phyloP scores from a whole-genome alignment of 2,113 vertebrate species.

The Pteropus alecto region DNA sequence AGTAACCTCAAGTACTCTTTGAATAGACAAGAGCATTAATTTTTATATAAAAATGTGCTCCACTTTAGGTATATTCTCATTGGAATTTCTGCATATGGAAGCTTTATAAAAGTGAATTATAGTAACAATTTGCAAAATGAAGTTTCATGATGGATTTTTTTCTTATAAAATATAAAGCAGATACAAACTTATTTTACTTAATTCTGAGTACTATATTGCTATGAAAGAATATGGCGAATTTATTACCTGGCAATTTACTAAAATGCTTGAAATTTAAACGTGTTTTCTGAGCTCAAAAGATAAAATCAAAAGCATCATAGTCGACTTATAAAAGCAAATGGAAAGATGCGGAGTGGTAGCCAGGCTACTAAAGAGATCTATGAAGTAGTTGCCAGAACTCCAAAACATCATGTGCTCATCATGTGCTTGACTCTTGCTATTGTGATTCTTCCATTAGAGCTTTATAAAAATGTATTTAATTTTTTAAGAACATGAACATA shows the following conservation, averaged over 20 bases:
- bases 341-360: background rate
- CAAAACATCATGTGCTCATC: background rate
- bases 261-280: background rate
- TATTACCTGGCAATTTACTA: background rate
- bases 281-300: accelerated
- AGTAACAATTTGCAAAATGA: background rate
- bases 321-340: background rate
- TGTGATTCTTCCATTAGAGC: background rate
- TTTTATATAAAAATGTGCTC: background rate
- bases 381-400: background rate
- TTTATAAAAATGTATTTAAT: background rate
- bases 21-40: background rate
- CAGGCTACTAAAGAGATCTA: background rate
- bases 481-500: background rate
- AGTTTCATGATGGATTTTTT: background rate
- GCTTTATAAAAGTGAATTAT: background rate
- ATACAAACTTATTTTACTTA: background rate
- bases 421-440: background rate
- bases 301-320: background rate
- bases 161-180: background rate
- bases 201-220: background rate
- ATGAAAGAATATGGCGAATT: background rate
- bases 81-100: background rate
- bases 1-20: background rate
- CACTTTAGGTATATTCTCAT: background rate